Percentiles rank a stretch among this genome's conserved stretches.
phyloP scores from a whole-genome alignment of 2,113 vertebrate species.

The Varanus komodoensis region DNA sequence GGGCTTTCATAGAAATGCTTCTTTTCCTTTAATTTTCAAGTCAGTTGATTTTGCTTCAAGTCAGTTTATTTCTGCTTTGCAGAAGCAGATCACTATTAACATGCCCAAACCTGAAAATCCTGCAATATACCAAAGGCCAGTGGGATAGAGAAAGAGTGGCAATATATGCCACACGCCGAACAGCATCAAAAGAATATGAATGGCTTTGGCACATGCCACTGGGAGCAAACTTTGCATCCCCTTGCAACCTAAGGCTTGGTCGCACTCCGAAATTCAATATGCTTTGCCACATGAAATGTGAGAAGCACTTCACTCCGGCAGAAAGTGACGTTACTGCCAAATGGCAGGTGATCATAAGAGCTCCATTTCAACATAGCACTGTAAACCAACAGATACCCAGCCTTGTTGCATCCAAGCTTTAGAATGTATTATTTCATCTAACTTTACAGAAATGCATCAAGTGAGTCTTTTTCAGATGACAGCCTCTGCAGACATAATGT shows the following conservation, averaged over 20 bases:
- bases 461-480: constrained; percentile 68
- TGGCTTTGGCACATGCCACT: constrained; percentile 49
- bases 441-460: constrained; percentile 64
- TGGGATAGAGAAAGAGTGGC: constrained; percentile 59
- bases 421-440: constrained; percentile 53
- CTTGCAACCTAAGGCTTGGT: constrained; percentile 35
- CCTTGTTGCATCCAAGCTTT: constrained; percentile 68
- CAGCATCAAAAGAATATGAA: constrained; percentile 62
- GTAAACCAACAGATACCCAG: constrained; percentile 55
- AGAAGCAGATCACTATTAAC: constrained; percentile 61
- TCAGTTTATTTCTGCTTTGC: constrained; percentile 52
- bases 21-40: constrained; percentile 9
- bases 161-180: constrained; percentile 65
- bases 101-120: constrained; percentile 54
- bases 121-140: constrained; percentile 64
- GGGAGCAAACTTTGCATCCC: constrained; percentile 55
- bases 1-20: not conserved
- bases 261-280: constrained; percentile 55
- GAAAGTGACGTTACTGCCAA: constrained; percentile 63
- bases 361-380: constrained; percentile 50
- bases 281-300: constrained; percentile 55
- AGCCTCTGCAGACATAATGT: constrained; percentile 69
- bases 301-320: constrained; percentile 58
- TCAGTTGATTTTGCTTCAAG: constrained; percentile 53
- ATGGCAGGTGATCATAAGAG: constrained; percentile 55